Percentiles rank a stretch among this genome's conserved stretches.
Conservation (phyloP, 2,888 invertebrate genomes). For the Cordylochernes scorpioides region DNA sequence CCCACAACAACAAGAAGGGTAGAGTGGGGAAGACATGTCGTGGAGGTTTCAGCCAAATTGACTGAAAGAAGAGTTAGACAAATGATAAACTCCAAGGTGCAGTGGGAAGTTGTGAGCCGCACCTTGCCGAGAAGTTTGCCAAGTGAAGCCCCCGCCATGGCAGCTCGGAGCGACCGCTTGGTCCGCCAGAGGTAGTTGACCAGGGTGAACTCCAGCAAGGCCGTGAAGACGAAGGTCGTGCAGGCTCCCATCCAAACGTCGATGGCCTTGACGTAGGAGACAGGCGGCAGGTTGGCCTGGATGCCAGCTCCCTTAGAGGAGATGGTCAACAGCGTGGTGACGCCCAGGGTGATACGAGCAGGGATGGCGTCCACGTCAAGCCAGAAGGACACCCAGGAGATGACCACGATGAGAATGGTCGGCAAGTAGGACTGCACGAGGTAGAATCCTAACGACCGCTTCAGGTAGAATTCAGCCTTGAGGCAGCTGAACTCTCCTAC, state of each 20-base stretch:
- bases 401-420: conserved; percentile 19
- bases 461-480: conserved; percentile 17
- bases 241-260: conserved; percentile 19
- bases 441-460: conserved; percentile 18
- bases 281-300: conserved; percentile 15
- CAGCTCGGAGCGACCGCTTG: no score
- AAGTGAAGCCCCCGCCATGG: no score
- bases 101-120: no score
- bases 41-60: no score
- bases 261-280: conserved; percentile 16
- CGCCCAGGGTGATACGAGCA: conserved; percentile 19
- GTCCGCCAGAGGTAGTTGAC: conserved; percentile 26
- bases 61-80: no score
- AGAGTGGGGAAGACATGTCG: no score
- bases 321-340: conserved; percentile 19
- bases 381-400: conserved; percentile 21
- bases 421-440: conserved; percentile 19
- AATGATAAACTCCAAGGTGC: no score
- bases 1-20: no score
- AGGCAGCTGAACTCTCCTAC: conserved; percentile 18
- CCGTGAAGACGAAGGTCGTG: conserved; percentile 26
- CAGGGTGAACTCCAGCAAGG: conserved; percentile 26
- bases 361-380: conserved; percentile 19
- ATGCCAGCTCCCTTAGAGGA: conserved; percentile 17
- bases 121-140: no score